Evolutionary conservation across 2,797 vertebrate genomes (phyloP), one percentile per base, ranked within the genome.

Genomic region (Peromyscus attwateri): DNA sequence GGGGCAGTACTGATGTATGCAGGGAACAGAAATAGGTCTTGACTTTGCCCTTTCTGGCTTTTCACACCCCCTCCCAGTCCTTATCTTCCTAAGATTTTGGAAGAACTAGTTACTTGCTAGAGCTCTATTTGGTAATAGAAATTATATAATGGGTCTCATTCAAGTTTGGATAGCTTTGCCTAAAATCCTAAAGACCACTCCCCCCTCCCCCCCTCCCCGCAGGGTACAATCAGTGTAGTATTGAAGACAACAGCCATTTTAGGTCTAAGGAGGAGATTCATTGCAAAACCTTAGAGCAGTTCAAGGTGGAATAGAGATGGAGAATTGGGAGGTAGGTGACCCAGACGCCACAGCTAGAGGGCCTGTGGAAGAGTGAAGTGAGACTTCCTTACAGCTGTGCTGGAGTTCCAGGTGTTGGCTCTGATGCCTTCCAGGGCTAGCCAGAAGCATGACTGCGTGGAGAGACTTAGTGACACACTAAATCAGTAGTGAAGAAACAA

Each of bases 241-340:
- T 6, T 62, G 64, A 68, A 46, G 64, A 89, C 21, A 89, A 29
- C 4, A 3, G 16, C 40, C 60, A 43, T n/a, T 25, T 46, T 76
- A 55, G 25, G 37, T 71, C 13, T 34, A 16, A 85, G 71, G 19
- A 79, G 7, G 29, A 19, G 27, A 55, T 27, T 14, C 37, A 57
- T 3, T 60, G 89, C 57, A 83, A 95, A 90, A 80, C 34, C 89
- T 75, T 68, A 66, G 89, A 89, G 89, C 71, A 55, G 25, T 68
- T 46, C 34, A 34, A 52, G 37, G 46, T 71, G 6, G 27, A 57
- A 2, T 6, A 71, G 62, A 91, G 43, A 60, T 0, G 27, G 55
- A 68, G 73, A 79, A 49, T 34, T 70, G 46, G 40, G 81, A 95
- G 27, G 19, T 2, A 27, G 85, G 57, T 43, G 12, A 66, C 3